These are phyloP conservation scores for Eublepharis macularius DNA, from an alignment of 2,113 vertebrate genomes.

Conservation along the genomic window DNA sequence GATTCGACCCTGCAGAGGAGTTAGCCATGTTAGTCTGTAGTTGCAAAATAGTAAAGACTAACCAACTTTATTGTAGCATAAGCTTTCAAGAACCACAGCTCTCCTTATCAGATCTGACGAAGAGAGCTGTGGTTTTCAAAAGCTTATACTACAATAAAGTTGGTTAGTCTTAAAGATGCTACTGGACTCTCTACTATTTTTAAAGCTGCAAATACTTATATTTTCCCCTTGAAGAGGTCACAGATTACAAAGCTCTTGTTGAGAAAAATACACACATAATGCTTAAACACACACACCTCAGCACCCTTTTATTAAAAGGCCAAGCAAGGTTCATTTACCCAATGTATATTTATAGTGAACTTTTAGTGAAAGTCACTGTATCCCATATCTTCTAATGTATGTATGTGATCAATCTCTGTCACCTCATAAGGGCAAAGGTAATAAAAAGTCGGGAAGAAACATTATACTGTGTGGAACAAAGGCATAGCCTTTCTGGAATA, in stretches of 20 bases:
- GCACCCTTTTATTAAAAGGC: neutral
- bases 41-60: too few relatives aligned
- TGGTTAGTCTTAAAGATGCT: too few relatives aligned
- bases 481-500: neutral
- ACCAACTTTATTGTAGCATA: too few relatives aligned
- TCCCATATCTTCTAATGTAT: neutral
- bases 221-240: neutral
- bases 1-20: too few relatives aligned
- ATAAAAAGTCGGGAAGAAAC: constrained; percentile 19
- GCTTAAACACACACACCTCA: neutral
- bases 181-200: too few relatives aligned
- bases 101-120: too few relatives aligned
- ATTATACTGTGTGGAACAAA: constrained; percentile 20
- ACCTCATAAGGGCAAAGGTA: constrained; percentile 5
- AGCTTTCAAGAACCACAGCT: too few relatives aligned
- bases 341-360: neutral
- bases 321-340: constrained; percentile 14
- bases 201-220: too few relatives aligned
- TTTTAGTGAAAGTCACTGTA: neutral
- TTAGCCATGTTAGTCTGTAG: too few relatives aligned
- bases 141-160: too few relatives aligned
- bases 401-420: constrained; percentile 16
- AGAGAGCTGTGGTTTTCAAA: too few relatives aligned
- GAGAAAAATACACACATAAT: neutral
- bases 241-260: neutral